These are phyloP conservation scores for Paracentrotus lividus DNA, from an alignment of 53 echinoderm and acorn worm genomes.

Conservation along the genomic window DNA sequence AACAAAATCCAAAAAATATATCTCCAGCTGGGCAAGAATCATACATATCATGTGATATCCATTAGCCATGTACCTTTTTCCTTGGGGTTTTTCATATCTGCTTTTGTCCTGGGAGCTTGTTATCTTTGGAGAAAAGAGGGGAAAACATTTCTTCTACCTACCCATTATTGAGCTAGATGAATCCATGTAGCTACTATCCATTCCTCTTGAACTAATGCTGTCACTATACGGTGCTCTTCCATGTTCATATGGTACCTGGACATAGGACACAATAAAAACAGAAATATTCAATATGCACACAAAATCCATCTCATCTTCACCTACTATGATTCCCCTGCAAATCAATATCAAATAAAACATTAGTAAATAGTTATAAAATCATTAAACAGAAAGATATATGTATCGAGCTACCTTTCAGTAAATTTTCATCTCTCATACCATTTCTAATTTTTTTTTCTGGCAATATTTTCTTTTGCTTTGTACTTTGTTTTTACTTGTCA, in stretches of 20 bases:
- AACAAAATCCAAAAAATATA: no score
- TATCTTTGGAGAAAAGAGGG: no score
- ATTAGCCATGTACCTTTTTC: no score
- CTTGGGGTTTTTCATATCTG: no score
- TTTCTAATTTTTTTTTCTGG: neutral
- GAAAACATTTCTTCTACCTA: constrained; percentile 20
- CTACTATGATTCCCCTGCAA: no score
- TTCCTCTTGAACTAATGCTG: constrained; percentile 63
- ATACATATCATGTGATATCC: no score
- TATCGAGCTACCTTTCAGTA: neutral
- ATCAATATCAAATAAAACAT: no score
- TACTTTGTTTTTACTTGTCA: no score
- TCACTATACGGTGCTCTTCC: constrained; percentile 62
- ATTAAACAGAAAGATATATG: neutral
- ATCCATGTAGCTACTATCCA: constrained; percentile 61
- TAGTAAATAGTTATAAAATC: neutral
- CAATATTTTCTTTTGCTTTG: no score
- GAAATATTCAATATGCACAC: neutral
- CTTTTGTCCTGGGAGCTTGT: no score
- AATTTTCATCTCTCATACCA: neutral
- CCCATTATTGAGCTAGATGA: constrained; percentile 63
- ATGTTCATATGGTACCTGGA: constrained; percentile 70
- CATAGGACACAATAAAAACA: neutral
- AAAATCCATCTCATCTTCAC: no score
- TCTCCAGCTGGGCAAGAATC: no score